These are phyloP conservation scores for Styela clava DNA, from an alignment of 23 tunicate species.

Conservation along the genomic window DNA sequence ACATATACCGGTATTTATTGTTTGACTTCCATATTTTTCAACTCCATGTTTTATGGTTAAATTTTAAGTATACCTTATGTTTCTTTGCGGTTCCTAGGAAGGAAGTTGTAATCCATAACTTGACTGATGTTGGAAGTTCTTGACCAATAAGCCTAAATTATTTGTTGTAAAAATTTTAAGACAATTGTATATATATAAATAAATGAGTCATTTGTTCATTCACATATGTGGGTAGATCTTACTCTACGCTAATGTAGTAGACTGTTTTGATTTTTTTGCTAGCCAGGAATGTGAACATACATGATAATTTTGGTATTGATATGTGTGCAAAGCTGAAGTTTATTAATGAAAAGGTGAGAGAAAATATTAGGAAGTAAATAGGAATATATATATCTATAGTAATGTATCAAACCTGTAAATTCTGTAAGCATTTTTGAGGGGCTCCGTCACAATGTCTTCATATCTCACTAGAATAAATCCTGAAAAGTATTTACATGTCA, in stretches of 20 bases:
- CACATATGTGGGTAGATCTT: too few relatives aligned
- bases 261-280: too few relatives aligned
- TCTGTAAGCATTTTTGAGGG: constrained; percentile 22
- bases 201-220: too few relatives aligned
- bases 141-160: background rate
- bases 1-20: background rate
- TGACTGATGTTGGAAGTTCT: constrained; percentile 12
- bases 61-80: background rate
- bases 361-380: too few relatives aligned
- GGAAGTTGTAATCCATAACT: constrained; percentile 14
- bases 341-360: too few relatives aligned
- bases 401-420: constrained; percentile 47
- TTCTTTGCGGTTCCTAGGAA: background rate
- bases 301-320: too few relatives aligned
- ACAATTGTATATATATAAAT: background rate
- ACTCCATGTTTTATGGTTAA: background rate
- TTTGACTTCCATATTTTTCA: background rate
- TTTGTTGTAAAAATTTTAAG: background rate
- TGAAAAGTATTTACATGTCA: too few relatives aligned
- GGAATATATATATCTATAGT: too few relatives aligned
- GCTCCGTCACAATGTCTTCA: constrained; percentile 40
- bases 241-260: too few relatives aligned
- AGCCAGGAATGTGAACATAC: too few relatives aligned
- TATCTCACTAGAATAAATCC: constrained; percentile 31
- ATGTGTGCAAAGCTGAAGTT: too few relatives aligned